Conservation (phyloP, 1,140 invertebrate species). For the Papilio machaon region DNA sequence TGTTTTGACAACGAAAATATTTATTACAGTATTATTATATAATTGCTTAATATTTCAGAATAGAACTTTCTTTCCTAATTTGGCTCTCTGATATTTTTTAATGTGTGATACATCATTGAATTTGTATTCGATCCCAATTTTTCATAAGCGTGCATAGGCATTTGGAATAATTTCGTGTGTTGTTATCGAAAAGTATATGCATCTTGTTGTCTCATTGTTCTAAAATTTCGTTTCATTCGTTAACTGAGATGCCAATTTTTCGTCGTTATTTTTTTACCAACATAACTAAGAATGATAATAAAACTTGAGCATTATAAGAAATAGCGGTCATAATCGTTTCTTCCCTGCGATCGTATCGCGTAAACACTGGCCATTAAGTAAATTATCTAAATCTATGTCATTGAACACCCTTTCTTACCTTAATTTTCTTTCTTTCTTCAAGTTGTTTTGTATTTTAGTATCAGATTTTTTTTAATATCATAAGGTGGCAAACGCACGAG, state of each 20-base stretch:
- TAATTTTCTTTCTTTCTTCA: neutral
- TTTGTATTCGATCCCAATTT: no score
- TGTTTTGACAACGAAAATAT: slow-evolving; percentile 5
- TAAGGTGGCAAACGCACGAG: no score
- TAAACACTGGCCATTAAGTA: neutral
- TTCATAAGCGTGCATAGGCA: no score
- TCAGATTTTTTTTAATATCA: neutral
- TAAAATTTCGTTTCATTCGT: neutral
- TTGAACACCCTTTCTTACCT: neutral
- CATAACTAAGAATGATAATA: slow-evolving; percentile 16
- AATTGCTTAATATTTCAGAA: neutral
- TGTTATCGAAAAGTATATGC: neutral
- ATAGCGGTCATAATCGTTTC: slow-evolving; percentile 6
- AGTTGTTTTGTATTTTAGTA: neutral
- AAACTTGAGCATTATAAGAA: slow-evolving; percentile 9
- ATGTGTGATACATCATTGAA: neutral
- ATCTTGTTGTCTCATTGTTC: neutral
- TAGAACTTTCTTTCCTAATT: neutral
- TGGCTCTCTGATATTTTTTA: neutral
- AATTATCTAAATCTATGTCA: slow-evolving; percentile 4
- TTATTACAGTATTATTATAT: slow-evolving; percentile 6
- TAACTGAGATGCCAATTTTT: neutral
- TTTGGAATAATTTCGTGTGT: neutral
- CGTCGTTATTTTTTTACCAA: neutral
- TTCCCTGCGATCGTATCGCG: slow-evolving; percentile 1